phyloP scores from a whole-genome alignment of 2,888 invertebrate species.

The Andrena praecox region DNA sequence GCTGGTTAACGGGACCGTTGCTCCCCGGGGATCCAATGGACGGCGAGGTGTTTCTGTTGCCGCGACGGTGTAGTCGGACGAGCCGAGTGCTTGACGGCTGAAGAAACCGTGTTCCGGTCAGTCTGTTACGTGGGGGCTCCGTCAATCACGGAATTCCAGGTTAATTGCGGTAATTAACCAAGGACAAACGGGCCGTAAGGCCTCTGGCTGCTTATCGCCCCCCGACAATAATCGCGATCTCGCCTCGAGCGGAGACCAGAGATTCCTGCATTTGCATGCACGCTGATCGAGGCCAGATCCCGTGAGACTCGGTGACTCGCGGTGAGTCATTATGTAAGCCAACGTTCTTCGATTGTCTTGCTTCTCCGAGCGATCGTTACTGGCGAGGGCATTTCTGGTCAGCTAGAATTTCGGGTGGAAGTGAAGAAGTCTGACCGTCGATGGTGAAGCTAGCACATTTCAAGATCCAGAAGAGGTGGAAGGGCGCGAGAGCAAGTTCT shows the following conservation, averaged over 20 bases:
- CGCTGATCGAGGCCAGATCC: slow-evolving; percentile 64
- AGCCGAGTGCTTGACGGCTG: neutral
- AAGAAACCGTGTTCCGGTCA: slow-evolving; percentile 28
- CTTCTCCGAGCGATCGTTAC: slow-evolving; percentile 18
- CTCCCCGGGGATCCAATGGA: too few relatives aligned
- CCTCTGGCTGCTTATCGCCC: slow-evolving; percentile 21
- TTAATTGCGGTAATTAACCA: slow-evolving; percentile 33
- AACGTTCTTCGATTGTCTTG: slow-evolving; percentile 52
- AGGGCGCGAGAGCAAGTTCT: slow-evolving; percentile 27
- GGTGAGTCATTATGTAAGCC: slow-evolving; percentile 68
- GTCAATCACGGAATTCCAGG: slow-evolving; percentile 12
- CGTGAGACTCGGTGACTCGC: slow-evolving; percentile 34
- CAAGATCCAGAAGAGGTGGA: too few relatives aligned
- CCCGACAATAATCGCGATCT: slow-evolving; percentile 49
- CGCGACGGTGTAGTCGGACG: neutral
- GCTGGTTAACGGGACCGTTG: slow-evolving; percentile 33
- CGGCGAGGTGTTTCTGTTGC: neutral
- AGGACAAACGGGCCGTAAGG: slow-evolving; percentile 37
- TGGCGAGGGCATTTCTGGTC: neutral
- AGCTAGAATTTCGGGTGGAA: neutral
- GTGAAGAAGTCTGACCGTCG: neutral
- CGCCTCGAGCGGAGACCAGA: slow-evolving; percentile 18
- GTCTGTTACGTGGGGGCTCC: neutral
- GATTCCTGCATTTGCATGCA: slow-evolving; percentile 52
- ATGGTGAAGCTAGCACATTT: neutral